Base-by-base conservation (phyloP, 2,797 vertebrate genomes). In the Lateolabrax maculatus region DNA sequence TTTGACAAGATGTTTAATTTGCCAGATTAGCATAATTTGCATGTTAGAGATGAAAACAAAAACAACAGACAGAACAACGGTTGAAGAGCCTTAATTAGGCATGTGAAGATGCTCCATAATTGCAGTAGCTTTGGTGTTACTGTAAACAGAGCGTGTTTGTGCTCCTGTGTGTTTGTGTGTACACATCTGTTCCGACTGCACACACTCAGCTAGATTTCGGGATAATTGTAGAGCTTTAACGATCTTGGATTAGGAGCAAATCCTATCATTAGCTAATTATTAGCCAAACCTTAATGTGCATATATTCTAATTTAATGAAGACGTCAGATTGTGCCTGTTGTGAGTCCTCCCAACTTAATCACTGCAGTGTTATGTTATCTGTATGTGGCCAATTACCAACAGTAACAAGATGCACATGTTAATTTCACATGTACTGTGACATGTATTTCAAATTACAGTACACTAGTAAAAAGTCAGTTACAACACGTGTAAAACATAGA, bases 1-100 rank as follows among this genome's bases (percentile, higher is more conserved):
- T 92, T 88, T 90, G 73, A 90, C 64, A 79, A 75, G 76, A 37
- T 89, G 75, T 92, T 89, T 87, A 87, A 92, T 93, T 93, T 79
- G 56, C n/a, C 48, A 68, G 68, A 90, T 93, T 92, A 87, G 67
- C 81, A 80, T 87, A 64, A 94, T 93, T 84, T 86, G 53, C 82
- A 79, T 73, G 64, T 66, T 79, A 63, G 61, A 87, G 65, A 87
- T 80, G 78, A 89, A 87, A 88, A 78, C 60, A 66, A 83, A 89
- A 84, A 67, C 83, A 89, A 78, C 41, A 84, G 76, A 84, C 65
- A 75, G 60, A 84, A 84, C 70, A 85, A 79, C 52, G 66, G 65
- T 64, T 82, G 68, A 88, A 79, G 64, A 85, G 79, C 78, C 56
- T 90, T 90, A 93, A 93, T 94, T 77, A 91, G 66, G 61, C 53